These are phyloP conservation scores for Pantelozetes paolii DNA, from an alignment of 2,888 invertebrate genomes.

Conservation along the genomic window DNA sequence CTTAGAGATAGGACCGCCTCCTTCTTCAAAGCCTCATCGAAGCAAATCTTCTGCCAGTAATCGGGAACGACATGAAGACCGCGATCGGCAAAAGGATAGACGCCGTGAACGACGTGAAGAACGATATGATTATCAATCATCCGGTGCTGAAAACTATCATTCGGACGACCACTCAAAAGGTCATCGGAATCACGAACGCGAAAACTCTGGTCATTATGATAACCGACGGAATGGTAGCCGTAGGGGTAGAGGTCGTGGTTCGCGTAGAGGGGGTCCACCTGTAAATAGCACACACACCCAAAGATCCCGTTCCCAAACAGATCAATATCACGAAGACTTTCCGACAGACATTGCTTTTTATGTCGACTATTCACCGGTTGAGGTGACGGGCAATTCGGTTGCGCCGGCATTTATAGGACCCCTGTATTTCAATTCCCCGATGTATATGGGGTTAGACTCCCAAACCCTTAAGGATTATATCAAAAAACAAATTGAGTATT, in stretches of 20 bases:
- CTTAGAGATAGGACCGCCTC: slow-evolving; percentile 67
- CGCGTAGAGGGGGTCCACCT: background rate
- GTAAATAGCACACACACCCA: background rate
- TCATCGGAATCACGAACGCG: background rate
- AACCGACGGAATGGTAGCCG: background rate
- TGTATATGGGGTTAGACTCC: slow-evolving; percentile 55
- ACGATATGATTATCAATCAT: slow-evolving; percentile 26
- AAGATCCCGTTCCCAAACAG: slow-evolving; percentile 38
- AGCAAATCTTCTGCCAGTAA: background rate
- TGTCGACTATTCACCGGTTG: slow-evolving; percentile 36
- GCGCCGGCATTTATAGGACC: slow-evolving; percentile 45
- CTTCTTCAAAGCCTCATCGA: slow-evolving; percentile 1
- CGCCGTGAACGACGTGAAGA: slow-evolving; percentile 17
- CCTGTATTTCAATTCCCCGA: slow-evolving; percentile 43
- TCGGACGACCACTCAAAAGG: slow-evolving; percentile 30
- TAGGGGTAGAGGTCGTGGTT: slow-evolving; percentile 3
- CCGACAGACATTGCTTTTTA: slow-evolving; percentile 39
- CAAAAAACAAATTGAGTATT: slow-evolving; percentile 93
- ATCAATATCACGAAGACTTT: slow-evolving; percentile 45
- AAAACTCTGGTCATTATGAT: background rate
- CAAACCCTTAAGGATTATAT: slow-evolving; percentile 73
- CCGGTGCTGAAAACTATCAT: slow-evolving; percentile 21
- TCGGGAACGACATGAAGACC: slow-evolving; percentile 1
- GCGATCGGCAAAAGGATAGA: background rate
- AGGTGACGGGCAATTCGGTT: slow-evolving; percentile 43